A percentile compares a stretch with the other conserved stretches of the same genome.
Conservation (phyloP, 2,888 invertebrate genomes). For the Acleris laterana region DNA sequence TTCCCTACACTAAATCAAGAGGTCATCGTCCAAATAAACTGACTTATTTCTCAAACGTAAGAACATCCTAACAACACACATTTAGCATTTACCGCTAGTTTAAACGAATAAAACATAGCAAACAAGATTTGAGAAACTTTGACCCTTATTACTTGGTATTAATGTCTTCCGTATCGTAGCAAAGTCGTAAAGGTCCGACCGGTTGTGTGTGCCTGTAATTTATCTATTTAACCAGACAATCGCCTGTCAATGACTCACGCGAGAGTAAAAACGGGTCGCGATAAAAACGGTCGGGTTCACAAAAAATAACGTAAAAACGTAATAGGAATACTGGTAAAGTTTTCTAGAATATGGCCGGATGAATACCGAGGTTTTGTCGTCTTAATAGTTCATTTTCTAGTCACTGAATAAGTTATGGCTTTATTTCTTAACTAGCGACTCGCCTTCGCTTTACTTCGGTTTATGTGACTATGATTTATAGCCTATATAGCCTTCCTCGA, state of each 20-base stretch:
- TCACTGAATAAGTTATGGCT: too few species aligned
- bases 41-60: too few species aligned
- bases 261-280: slow-evolving; percentile 22
- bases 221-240: slow-evolving; percentile 31
- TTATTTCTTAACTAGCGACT: too few species aligned
- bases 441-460: too few species aligned
- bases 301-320: slow-evolving; percentile 58
- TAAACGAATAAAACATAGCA: slow-evolving; percentile 16
- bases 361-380: not conserved
- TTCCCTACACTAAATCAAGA: too few species aligned
- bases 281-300: slow-evolving; percentile 37
- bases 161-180: too few species aligned
- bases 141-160: too few species aligned
- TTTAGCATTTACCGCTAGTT: slow-evolving; percentile 11
- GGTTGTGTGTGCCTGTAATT: slow-evolving; percentile 22
- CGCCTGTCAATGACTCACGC: slow-evolving; percentile 30
- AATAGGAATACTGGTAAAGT: slow-evolving; percentile 42
- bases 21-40: too few species aligned
- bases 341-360: not conserved
- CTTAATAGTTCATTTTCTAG: not conserved
- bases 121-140: too few species aligned
- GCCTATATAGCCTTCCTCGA: too few species aligned
- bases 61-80: too few species aligned
- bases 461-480: too few species aligned
- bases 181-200: not conserved